Evolutionary conservation across 1,140 invertebrate genomes (phyloP).

Genomic region (Orussus abietinus): DNA sequence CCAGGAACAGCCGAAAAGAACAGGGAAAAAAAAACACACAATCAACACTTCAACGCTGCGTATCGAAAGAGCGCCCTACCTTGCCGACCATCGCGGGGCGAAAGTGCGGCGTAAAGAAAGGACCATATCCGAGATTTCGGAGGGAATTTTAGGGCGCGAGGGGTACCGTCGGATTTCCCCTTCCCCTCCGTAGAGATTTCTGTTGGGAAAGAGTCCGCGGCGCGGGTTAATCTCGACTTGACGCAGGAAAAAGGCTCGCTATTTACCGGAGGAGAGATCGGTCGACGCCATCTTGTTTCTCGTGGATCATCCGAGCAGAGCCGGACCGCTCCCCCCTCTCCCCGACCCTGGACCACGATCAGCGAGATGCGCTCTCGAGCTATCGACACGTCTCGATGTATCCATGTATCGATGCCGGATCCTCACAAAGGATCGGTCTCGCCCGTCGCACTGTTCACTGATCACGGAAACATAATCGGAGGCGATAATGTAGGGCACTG

Average conservation of each 20-base stretch:
- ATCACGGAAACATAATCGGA: too few species aligned
- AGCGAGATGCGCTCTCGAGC: too few species aligned
- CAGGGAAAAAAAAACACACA: neutral
- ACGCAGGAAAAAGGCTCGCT: conserved; percentile 14
- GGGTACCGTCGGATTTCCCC: conserved; percentile 2
- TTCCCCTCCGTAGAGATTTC: conserved; percentile 11
- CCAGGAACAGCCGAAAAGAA: neutral
- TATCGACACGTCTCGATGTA: too few species aligned
- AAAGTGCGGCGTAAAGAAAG: conserved; percentile 7
- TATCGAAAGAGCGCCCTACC: conserved; percentile 3
- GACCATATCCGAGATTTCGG: conserved; percentile 24
- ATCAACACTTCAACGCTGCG: conserved; percentile 8
- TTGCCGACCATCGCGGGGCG: conserved; percentile 6
- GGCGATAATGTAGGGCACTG: conserved; percentile 1
- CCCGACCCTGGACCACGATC: too few species aligned
- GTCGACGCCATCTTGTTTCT: conserved; percentile 53
- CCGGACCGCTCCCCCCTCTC: too few species aligned
- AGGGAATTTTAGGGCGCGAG: conserved; percentile 19
- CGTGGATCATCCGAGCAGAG: conserved; percentile 40
- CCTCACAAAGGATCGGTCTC: conserved; percentile 16
- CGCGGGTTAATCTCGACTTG: neutral
- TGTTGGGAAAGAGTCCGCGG: neutral
- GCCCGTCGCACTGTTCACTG: conserved; percentile 11
- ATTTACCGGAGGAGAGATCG: conserved; percentile 53
- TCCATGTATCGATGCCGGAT: too few species aligned